Evolutionary conservation across 2,888 invertebrate species (phyloP).

Genomic region (Apotomis turbidana): DNA sequence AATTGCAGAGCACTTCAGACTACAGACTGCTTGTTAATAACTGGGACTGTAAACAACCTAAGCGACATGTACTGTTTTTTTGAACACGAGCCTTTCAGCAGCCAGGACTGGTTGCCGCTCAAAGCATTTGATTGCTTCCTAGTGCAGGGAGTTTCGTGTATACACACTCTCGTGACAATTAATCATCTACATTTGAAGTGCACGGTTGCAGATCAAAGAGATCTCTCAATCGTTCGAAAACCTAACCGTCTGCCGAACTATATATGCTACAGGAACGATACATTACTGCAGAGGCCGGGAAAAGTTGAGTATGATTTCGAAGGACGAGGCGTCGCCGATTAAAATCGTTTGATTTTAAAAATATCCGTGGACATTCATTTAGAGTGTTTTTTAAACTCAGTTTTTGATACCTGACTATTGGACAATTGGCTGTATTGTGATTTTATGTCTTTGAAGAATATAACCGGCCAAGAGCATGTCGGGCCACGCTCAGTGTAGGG

Average conservation of each 20-base stretch:
- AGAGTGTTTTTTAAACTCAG: too few species aligned
- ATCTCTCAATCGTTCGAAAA: neutral
- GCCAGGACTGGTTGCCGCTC: slow-evolving; percentile 5
- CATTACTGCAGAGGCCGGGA: too few species aligned
- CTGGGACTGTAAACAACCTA: neutral
- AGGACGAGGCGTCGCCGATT: too few species aligned
- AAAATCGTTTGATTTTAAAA: too few species aligned
- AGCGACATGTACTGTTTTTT: neutral
- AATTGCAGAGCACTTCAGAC: neutral
- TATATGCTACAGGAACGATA: too few species aligned
- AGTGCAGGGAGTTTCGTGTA: slow-evolving; percentile 6
- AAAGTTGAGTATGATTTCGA: too few species aligned
- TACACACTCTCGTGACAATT: neutral
- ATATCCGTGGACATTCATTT: too few species aligned
- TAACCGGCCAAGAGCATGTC: too few species aligned
- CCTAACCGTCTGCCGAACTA: neutral
- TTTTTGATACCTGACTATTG: too few species aligned
- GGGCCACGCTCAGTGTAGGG: too few species aligned
- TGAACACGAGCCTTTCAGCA: neutral
- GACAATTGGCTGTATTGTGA: too few species aligned
- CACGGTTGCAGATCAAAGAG: neutral
- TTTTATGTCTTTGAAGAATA: too few species aligned
- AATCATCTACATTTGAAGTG: neutral
- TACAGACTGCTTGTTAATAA: neutral
- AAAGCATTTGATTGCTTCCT: slow-evolving; percentile 15